Evolutionary conservation across 2,797 vertebrate species (phyloP), one percentile per base, ranked within the genome.

Genomic region (Lithobates pipiens): DNA sequence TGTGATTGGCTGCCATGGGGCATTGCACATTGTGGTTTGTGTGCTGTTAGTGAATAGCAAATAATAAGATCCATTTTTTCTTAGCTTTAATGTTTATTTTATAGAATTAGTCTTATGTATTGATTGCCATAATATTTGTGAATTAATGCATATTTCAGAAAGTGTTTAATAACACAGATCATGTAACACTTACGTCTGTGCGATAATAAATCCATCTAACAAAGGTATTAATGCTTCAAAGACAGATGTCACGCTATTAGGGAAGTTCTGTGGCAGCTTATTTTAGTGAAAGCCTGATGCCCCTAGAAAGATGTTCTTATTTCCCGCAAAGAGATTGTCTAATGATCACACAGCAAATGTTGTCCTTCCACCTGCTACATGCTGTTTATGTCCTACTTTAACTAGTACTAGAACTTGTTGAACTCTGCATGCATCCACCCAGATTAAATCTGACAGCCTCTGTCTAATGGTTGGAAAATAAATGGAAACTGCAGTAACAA

Each of bases 391-490:
- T 82, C 50, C 54, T 32, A 74, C 54, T 74, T 65, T 82, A 72
- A 74, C 76, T 79, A 79, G 65, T 46, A 18, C 73, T 76, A 65
- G 32, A 86, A 86, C 85, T 86, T 86, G 80, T 86, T 86, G 85
- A 86, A 86, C 80, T 82, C 85, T 61, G 61, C 76, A 71, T 81
- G 71, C 76, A 78, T 87, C 68, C 32, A 69, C 75, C 50, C 79
- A 79, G 80, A 87, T 83, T 79, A 83, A 67, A 87, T 83, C 85
- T 87, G 85, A 87, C 85, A 83, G 80, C 39, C 76, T 68, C 75
- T 78, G 68, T 82, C 85, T 86, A 83, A 87, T 87, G 85, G 85
- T 83, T 87, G 74, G 80, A 74, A 79, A 87, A 83, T 83, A 83
- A 87, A 87, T 87, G 85, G 70, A 83, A 78, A 54, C 80, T 77